A percentile compares a stretch with the other conserved stretches of the same genome.
These are phyloP conservation scores for Leptoteleia sp. DNA, from an alignment of 1,140 invertebrate species.

Conservation along the genomic window DNA sequence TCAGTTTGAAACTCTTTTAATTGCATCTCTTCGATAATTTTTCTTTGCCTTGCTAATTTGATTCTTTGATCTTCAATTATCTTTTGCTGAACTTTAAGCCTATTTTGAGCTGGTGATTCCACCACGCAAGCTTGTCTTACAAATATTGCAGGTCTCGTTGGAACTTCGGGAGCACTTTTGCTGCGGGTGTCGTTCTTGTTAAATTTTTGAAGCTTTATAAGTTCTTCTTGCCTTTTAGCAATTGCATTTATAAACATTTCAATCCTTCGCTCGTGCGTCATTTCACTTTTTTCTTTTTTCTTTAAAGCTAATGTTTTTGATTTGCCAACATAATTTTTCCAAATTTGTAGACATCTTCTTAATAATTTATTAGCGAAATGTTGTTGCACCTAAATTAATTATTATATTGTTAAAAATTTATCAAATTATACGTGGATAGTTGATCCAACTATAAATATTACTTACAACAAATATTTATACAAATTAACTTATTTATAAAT, in stretches of 20 bases:
- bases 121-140: conserved; percentile 11
- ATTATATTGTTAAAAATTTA: not conserved
- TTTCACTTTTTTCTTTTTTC: conserved; percentile 42
- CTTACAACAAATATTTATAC: not conserved
- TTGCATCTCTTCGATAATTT: conserved; percentile 76
- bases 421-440: not conserved
- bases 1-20: conserved; percentile 73
- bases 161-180: conserved; percentile 42
- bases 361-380: conserved; percentile 20
- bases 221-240: conserved; percentile 71
- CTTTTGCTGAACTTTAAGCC: conserved; percentile 72
- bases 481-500: not conserved
- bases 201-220: conserved; percentile 35
- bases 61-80: conserved; percentile 76
- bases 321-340: conserved; percentile 55
- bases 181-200: conserved; percentile 16
- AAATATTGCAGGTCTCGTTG: conserved; percentile 1
- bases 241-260: conserved; percentile 74
- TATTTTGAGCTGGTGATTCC: conserved; percentile 61
- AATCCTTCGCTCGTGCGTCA: conserved; percentile 72
- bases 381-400: conserved; percentile 14
- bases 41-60: conserved; percentile 73
- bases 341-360: conserved; percentile 65
- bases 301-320: conserved; percentile 26
- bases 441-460: not conserved